Base-by-base conservation (phyloP, 2,113 vertebrate genomes). In the Myotis lucifugus region DNA sequence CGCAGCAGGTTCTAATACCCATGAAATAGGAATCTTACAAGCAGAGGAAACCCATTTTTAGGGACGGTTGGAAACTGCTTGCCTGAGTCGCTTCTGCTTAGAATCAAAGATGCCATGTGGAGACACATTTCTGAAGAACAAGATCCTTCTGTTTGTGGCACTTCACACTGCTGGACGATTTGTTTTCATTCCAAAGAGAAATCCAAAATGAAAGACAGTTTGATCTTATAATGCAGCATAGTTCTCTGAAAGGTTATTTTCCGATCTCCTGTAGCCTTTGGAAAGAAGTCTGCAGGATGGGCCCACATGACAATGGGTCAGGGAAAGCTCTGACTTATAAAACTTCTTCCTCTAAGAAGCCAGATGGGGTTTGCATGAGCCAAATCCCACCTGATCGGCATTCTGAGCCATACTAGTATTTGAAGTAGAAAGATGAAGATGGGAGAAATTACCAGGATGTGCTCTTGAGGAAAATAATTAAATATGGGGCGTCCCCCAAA, bases 1-100 rank as follows among this genome's bases (percentile, higher is more conserved):
- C 59, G 15, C 92, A 94, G 92, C 52, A 88, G 90, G 93, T 72
- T 92, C 52, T 90, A 95, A 93, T 92, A 86, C 56, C 92, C 29
- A 70, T 85, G 96, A 97, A 96, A 95, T 95, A 86, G 83, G 48
- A 95, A 72, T 94, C 76, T 23, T 52, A 25, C 0, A 46, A 93
- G 34, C 50, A 81, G 91, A 91, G 79, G 95, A 96, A 96, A 94
- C n/a, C 85, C 70, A 94, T 82, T 94, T 95, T 74, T 83, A 59
- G 93, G 84, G 87, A 77, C 89, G 67, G 94, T 76, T 54, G 91
- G 97, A 91, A 91, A 76, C 66, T 42, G 0, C 13, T 50, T 87
- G 64, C 64, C 87, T 76, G 90, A 86, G 87, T 85, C 11, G 2
- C 37, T 48, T 42, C 56, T 46, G 90, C 70, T 91, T 69, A 85